phyloP scores from a whole-genome alignment of 2,113 vertebrate genomes.

The Myrmecobius fasciatus region DNA sequence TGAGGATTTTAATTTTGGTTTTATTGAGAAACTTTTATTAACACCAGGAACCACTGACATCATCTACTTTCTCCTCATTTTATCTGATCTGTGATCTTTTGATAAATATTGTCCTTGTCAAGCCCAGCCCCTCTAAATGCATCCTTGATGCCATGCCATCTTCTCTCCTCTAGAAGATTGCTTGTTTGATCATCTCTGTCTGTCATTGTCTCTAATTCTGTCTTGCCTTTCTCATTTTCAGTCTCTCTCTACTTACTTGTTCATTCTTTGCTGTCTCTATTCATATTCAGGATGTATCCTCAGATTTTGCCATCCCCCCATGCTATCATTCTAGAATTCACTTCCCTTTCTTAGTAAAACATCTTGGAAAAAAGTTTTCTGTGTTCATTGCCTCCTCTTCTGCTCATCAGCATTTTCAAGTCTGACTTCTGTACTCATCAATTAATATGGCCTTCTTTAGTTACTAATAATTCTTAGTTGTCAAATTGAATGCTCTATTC shows the following conservation, averaged over 20 bases:
- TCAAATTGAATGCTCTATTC: background rate
- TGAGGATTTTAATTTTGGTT: too few species aligned
- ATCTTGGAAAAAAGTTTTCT: background rate
- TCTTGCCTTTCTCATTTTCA: background rate
- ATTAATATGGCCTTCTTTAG: background rate
- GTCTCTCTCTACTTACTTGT: background rate
- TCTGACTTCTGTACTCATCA: background rate
- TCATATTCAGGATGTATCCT: background rate
- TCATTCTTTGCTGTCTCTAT: background rate
- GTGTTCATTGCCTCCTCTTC: background rate
- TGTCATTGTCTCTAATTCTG: background rate
- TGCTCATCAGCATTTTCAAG: background rate
- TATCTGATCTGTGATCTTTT: background rate
- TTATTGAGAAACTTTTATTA: background rate
- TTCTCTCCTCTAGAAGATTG: background rate
- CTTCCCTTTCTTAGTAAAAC: background rate
- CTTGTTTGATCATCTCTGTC: background rate
- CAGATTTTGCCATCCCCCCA: background rate
- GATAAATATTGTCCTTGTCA: background rate
- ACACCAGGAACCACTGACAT: background rate
- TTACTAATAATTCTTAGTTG: background rate
- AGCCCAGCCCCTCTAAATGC: background rate
- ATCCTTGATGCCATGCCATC: background rate
- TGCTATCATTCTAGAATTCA: background rate
- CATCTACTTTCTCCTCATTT: background rate